phyloP scores from a whole-genome alignment of 2,113 vertebrate genomes.

The Zosterops pallidus region DNA sequence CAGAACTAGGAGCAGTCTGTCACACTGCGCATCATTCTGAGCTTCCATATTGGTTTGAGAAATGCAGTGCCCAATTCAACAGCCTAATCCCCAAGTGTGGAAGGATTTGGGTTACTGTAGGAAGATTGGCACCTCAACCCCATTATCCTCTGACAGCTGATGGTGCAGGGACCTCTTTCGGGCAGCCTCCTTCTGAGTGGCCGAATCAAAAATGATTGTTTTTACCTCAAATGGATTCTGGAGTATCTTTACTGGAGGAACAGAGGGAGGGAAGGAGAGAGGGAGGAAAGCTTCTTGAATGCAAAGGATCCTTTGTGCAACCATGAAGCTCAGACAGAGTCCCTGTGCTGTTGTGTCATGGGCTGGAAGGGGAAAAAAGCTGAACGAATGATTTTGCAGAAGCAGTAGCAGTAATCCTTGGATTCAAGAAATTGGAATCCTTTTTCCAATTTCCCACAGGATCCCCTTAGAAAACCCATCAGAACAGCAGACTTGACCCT shows the following conservation, averaged over 20 bases:
- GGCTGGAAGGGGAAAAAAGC: not conserved
- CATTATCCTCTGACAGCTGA: not conserved
- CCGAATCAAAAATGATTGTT: not conserved
- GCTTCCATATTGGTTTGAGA: not conserved
- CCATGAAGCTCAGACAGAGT: not conserved
- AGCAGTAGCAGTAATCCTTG: not conserved
- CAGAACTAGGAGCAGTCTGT: not conserved
- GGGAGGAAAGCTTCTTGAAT: not conserved
- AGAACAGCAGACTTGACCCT: not conserved
- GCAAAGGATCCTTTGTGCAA: not conserved
- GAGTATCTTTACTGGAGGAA: not conserved
- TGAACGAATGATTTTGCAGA: not conserved
- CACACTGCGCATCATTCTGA: not conserved
- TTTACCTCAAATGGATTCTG: not conserved
- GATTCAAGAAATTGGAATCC: not conserved
- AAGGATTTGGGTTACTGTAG: not conserved
- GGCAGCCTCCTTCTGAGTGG: not conserved
- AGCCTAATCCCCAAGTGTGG: not conserved
- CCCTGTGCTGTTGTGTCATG: not conserved
- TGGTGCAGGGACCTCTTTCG: not conserved
- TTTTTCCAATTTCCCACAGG: conserved; percentile 12
- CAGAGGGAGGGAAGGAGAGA: not conserved
- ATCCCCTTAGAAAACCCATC: not conserved
- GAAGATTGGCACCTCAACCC: not conserved
- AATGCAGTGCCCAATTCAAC: not conserved